Percentiles rank a stretch among this genome's conserved stretches.
Evolutionary conservation across 2,888 invertebrate species (phyloP).

Genomic region (Hirudinaria manillensis): DNA sequence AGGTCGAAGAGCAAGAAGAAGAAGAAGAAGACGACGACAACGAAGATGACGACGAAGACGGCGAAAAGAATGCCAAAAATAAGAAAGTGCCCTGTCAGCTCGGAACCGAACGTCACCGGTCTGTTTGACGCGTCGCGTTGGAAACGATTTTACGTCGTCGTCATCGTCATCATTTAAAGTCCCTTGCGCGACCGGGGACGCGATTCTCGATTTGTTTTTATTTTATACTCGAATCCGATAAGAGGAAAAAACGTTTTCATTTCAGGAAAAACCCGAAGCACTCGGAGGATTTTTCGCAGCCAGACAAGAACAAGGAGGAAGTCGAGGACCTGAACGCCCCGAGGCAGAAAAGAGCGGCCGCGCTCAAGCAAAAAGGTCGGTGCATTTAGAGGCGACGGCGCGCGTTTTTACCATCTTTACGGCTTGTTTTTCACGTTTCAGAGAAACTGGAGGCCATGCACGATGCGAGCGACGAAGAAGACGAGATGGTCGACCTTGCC

Average conservation of each 20-base stretch:
- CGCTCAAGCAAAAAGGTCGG: constrained; percentile 32
- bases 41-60: constrained; percentile 32
- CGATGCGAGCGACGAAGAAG: background rate
- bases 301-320: constrained; percentile 33
- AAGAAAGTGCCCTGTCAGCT: constrained; percentile 31
- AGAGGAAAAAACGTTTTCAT: constrained; percentile 7
- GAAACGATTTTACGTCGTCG: too few species aligned
- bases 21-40: constrained; percentile 32
- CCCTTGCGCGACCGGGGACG: too few species aligned
- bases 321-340: constrained; percentile 20
- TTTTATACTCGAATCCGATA: background rate
- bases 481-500: constrained; percentile 10
- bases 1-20: constrained; percentile 32
- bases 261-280: constrained; percentile 50
- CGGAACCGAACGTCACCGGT: constrained; percentile 22
- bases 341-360: constrained; percentile 29
- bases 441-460: constrained; percentile 21
- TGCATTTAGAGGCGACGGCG: background rate
- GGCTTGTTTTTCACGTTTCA: background rate
- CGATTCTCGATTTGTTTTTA: too few species aligned
- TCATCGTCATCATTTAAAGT: too few species aligned
- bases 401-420: background rate
- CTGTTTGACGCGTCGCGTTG: background rate
- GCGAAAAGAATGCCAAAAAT: constrained; percentile 24
- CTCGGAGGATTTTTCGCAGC: constrained; percentile 48